Evolutionary conservation across 2,888 invertebrate species (phyloP).

Genomic region (Drosophila siamana): DNA sequence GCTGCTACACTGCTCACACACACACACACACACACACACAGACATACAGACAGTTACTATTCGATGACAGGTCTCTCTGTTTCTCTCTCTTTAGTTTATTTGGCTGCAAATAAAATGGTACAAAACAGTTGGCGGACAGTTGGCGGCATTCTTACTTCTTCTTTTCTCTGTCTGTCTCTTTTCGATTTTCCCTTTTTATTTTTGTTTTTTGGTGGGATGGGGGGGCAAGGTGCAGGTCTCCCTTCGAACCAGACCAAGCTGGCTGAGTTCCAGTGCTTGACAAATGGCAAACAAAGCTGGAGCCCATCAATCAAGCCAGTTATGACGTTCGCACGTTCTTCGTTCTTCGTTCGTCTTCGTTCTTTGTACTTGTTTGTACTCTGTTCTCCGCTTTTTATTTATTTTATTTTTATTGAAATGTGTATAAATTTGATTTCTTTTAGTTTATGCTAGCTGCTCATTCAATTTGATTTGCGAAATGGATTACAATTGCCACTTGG

Average conservation of each 20-base stretch:
- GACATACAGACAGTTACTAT: constrained; percentile 24
- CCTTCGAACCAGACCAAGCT: constrained; percentile 7
- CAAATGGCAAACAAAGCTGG: constrained; percentile 69
- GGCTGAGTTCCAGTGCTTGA: constrained; percentile 38
- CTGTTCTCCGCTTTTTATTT: constrained; percentile 43
- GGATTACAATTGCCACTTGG: constrained; percentile 41
- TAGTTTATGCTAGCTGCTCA: constrained; percentile 31
- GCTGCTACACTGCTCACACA: constrained; percentile 22
- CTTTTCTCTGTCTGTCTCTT: too few relatives aligned
- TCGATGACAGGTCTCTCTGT: constrained; percentile 27
- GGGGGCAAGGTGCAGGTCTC: constrained; percentile 36
- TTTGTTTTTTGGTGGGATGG: too few relatives aligned
- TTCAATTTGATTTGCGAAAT: constrained; percentile 51
- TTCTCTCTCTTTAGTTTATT: constrained; percentile 41
- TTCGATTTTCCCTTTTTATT: neutral
- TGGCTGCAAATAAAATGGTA: constrained; percentile 43
- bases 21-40: too few relatives aligned
- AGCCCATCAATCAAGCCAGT: constrained; percentile 73
- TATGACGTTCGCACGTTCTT: constrained; percentile 67
- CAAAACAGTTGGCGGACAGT: constrained; percentile 20
- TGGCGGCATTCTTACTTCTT: constrained; percentile 15
- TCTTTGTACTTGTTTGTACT: constrained; percentile 13
- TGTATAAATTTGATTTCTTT: constrained; percentile 66
- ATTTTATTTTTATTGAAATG: constrained; percentile 71
- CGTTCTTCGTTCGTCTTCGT: neutral